These are phyloP conservation scores for Chondrilla cf. caribensis DNA, from an alignment of 37 sponge, comb jelly and placozoan genomes.

Conservation along the genomic window DNA sequence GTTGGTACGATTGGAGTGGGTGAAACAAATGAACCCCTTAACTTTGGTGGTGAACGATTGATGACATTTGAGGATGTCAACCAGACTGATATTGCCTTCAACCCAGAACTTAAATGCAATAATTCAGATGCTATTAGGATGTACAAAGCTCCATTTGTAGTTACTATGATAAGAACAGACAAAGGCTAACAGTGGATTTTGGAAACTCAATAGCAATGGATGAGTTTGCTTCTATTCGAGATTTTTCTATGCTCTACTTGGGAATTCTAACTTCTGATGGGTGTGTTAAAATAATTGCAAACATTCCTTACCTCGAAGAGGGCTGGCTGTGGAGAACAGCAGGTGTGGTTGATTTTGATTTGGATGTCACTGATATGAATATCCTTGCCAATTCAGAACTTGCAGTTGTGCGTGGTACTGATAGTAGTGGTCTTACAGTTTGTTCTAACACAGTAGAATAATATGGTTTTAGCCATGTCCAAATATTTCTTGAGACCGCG, in stretches of 20 bases:
- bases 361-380: background rate
- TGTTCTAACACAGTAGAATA: background rate
- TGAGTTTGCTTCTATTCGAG: background rate
- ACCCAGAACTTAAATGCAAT: background rate
- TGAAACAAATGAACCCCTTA: background rate
- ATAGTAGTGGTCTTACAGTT: background rate
- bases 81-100: background rate
- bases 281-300: background rate
- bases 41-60: conserved; percentile 1
- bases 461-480: background rate
- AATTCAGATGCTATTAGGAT: background rate
- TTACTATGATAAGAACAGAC: background rate
- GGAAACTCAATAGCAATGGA: background rate
- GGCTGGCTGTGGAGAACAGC: background rate
- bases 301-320: background rate
- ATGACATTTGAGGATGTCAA: conserved; percentile 8
- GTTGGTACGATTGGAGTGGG: conserved; percentile 25
- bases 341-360: background rate
- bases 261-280: background rate
- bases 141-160: conserved; percentile 24
- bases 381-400: background rate
- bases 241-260: background rate
- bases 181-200: background rate
- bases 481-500: conserved; percentile 12
- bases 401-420: background rate